A percentile compares a stretch with the other conserved stretches of the same genome.
These are phyloP conservation scores for Cervus canadensis DNA, from an alignment of 2,113 vertebrate genomes.

Conservation along the genomic window DNA sequence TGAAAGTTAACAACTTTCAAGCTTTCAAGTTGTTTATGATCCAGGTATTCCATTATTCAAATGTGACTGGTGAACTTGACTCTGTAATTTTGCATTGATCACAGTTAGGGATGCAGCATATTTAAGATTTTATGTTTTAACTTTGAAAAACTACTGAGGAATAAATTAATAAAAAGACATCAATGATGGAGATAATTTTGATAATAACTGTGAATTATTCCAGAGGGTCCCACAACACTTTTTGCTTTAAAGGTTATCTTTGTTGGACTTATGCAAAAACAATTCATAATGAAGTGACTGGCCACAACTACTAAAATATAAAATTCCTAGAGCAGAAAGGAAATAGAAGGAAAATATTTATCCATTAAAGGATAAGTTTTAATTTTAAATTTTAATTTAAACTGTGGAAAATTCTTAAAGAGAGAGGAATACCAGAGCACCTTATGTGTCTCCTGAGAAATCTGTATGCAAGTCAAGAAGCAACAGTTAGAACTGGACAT, in stretches of 20 bases:
- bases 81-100: rapidly evolving
- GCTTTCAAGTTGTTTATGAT: background rate
- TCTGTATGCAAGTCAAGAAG: background rate
- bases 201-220: background rate
- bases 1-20: background rate
- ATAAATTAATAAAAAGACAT: background rate
- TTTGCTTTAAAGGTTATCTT: background rate
- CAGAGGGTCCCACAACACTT: background rate
- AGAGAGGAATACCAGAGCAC: background rate
- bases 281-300: background rate
- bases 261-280: background rate
- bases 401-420: background rate
- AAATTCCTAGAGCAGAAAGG: background rate
- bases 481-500: background rate
- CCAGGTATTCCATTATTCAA: background rate
- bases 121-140: background rate
- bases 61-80: background rate
- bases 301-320: background rate
- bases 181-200: background rate
- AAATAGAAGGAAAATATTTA: background rate
- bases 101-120: rapidly evolving
- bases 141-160: background rate
- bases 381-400: too few relatives aligned
- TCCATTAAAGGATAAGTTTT: background rate
- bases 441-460: background rate